Evolutionary conservation across 2,113 vertebrate species (phyloP).

Genomic region (Piaya cayana): DNA sequence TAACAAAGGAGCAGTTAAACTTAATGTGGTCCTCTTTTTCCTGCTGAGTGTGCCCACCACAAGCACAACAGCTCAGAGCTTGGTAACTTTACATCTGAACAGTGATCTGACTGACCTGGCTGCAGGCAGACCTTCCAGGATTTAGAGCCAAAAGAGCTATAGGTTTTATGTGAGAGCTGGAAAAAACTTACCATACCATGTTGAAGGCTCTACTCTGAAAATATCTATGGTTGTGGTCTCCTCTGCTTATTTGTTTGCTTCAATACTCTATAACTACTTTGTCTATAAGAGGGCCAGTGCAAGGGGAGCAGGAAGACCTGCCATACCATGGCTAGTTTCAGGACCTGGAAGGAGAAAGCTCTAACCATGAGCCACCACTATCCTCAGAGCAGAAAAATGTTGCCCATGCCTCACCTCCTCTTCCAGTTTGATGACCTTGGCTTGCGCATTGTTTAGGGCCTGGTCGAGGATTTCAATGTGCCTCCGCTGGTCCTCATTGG

Average conservation of each 20-base stretch:
- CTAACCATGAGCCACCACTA: neutral
- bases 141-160: too few species aligned
- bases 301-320: neutral
- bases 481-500: slow-evolving; percentile 82
- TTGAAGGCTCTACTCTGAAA: neutral
- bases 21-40: neutral
- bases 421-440: slow-evolving; percentile 84
- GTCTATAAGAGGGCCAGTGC: neutral
- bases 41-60: neutral
- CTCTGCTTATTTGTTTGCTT: neutral
- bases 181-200: too few species aligned
- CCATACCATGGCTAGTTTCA: neutral
- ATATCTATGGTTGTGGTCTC: neutral
- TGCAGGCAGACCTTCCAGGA: too few species aligned
- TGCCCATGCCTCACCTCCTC: slow-evolving; percentile 78
- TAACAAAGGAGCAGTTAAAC: neutral
- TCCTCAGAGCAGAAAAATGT: neutral
- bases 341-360: neutral
- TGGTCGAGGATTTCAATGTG: slow-evolving; percentile 87
- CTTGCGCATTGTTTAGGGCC: slow-evolving; percentile 83
- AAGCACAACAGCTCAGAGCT: neutral
- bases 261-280: neutral
- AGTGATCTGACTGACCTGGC: too few species aligned
- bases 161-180: too few species aligned
- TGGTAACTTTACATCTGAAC: too few species aligned